Evolutionary conservation across 2,113 vertebrate genomes (phyloP), one percentile per base, ranked within the genome.

Genomic region (Ptychochromis oligacanthus): DNA sequence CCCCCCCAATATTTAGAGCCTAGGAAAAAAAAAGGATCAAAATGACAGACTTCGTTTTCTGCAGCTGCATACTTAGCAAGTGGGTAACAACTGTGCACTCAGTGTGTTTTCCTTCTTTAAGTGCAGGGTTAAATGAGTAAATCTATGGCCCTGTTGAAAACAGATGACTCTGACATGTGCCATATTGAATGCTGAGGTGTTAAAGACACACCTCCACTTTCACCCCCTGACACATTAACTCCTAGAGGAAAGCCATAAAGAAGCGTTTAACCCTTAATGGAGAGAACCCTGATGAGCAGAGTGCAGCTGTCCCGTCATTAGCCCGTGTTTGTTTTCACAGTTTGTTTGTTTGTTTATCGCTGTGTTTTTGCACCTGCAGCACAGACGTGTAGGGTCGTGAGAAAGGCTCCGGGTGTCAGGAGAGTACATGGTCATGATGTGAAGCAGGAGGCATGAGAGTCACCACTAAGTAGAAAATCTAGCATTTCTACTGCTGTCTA

Each of bases 271-370:
- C 81, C 67, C 74, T 74, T 90, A 86, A 92, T 85, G 80, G 87
- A 56, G 58, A 77, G 88, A 88, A 76, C 82, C 93, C 91, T 26
- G 85, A 65, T 77, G 93, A 85, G 92, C 56, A 2, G 56, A 52
- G 81, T 65, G 43, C 93, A 93, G 93, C 93, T 94, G 93, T 92
- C 85, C 92, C 17, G 40, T 89, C 89, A 92, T 92, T 92, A 91
- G 85, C 75, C 75, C 1, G 55, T 43, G 81, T 91, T 93, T 92
- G 90, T 89, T 93, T 88, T 89, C 85, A 91, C 91, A 92, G 72
- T 70, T 85, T 91, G 90, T 92, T 91, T 93, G 92, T 92, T 93
- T 93, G 91, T 92, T 90, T 90, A 72, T 81, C 62, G 24, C 65
- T 7, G 80, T 92, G 88, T 93, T 93, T 92, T 93, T 88, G 87